Percentiles rank a stretch among this genome's conserved stretches.
These are phyloP conservation scores for Drosophila neutralis DNA, from an alignment of 2,888 invertebrate species.

Conservation along the genomic window DNA sequence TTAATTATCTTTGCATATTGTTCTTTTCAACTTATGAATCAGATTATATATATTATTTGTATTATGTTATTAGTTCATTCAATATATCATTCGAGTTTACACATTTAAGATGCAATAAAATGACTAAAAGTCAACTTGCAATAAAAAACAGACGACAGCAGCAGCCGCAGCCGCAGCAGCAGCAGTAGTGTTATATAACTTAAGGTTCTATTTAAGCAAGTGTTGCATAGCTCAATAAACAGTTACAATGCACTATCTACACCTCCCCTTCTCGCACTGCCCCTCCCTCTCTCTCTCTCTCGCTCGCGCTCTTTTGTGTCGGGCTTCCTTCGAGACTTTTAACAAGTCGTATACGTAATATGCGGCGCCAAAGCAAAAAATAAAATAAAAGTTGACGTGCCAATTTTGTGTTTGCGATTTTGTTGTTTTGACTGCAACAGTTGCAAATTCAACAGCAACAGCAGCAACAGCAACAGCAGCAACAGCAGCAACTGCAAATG, in stretches of 20 bases:
- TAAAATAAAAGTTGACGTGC: slow-evolving; percentile 36
- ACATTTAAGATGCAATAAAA: too few species aligned
- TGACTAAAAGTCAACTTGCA: not conserved
- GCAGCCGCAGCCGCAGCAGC: too few species aligned
- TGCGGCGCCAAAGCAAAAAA: slow-evolving; percentile 37
- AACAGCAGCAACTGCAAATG: slow-evolving; percentile 18
- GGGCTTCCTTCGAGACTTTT: slow-evolving; percentile 24
- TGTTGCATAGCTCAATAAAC: slow-evolving; percentile 12
- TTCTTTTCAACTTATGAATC: not conserved
- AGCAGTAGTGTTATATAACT: slow-evolving; percentile 4
- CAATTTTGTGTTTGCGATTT: slow-evolving; percentile 30
- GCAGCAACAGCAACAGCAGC: not conserved
- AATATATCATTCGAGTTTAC: not conserved
- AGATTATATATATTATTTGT: not conserved
- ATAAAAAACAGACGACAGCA: not conserved
- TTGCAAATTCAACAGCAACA: slow-evolving; percentile 11
- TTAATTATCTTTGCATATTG: not conserved
- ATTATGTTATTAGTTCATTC: not conserved
- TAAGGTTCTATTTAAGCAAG: not conserved
- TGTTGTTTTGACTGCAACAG: slow-evolving; percentile 37
- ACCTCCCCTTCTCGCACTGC: not conserved
- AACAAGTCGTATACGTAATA: slow-evolving; percentile 42
- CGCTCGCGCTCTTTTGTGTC: not conserved
- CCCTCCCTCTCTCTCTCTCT: not conserved
- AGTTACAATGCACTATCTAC: not conserved